Percentiles rank a stretch among this genome's conserved stretches.
These are phyloP conservation scores for Rotaria macrura DNA, from an alignment of 2,888 invertebrate species.

Conservation along the genomic window DNA sequence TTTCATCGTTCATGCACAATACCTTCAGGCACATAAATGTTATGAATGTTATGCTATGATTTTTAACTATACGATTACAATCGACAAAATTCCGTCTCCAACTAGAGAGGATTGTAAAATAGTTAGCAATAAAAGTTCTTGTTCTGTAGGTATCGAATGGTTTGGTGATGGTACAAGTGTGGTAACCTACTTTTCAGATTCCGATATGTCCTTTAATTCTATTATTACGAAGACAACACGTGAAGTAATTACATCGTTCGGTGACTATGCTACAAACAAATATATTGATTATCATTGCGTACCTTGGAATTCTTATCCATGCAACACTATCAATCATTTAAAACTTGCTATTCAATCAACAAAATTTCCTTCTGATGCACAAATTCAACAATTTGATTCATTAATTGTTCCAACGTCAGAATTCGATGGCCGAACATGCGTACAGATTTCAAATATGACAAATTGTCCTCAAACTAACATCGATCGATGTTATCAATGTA, in stretches of 20 bases:
- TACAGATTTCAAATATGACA: not conserved
- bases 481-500: not conserved
- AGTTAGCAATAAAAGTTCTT: not conserved
- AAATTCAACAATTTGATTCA: not conserved
- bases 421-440: not conserved
- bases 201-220: not conserved
- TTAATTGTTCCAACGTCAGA: not conserved
- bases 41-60: not conserved
- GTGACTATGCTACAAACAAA: not conserved
- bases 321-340: not conserved
- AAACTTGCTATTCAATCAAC: not conserved
- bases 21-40: not conserved
- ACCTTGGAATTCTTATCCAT: not conserved
- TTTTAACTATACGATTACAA: not conserved
- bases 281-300: not conserved
- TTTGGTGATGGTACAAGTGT: not conserved
- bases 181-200: not conserved
- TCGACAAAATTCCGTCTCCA: not conserved
- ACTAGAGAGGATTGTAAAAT: not conserved
- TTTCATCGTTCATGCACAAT: not conserved
- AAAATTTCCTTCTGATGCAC: not conserved
- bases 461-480: not conserved
- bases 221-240: not conserved
- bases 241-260: not conserved
- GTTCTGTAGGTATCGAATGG: not conserved